Base-by-base conservation (phyloP, 1,140 invertebrate genomes). In the Danaus melanippus region DNA sequence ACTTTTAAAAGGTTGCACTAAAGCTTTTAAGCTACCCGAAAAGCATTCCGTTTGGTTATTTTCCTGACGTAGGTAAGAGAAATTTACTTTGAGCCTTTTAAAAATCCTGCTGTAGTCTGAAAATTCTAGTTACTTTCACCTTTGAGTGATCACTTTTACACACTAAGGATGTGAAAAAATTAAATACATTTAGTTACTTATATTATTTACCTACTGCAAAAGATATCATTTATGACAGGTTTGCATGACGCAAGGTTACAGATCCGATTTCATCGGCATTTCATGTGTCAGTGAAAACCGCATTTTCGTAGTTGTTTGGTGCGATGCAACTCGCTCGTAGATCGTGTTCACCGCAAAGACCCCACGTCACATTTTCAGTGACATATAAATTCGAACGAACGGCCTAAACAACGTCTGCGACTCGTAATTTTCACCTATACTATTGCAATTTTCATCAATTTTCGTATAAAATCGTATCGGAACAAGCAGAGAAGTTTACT, bases 381-480 rank as follows among this genome's bases (percentile, higher is more conserved):
- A 64, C 71, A 68, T 74, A 71, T 79, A 83, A 76, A 80, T 83
- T 76, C 69, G 61, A 64, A 52, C 64, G 63, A 62, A 61, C 60
- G 67, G 64, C 63, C 71, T 75, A 80, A 84, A 86, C 79, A 81
- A 82, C 74, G 68, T 69, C 62, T 70, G 67, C 72, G 56, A 81
- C 72, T 80, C 70, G 74, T 84, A 84, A 86, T 84, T 84, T 82
- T 81, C 76, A 66, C 71, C 72, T 64, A 71, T 79, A 75, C 81
- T 81, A 76, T 80, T 84, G 78, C 76, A 84, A 84, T 86, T 85
- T 84, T 82, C 79, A 77, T 71, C 79, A 83, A 82, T 83, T 80
- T 82, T 70, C 67, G 59, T 60, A 59, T 58, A 74, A 80, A 79
- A 78, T 80, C 74, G 72, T 72, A 71, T 65, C 56, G 66, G 62